phyloP scores from a whole-genome alignment of 1,140 invertebrate species.

The silkworm (Bombyx mori) region ASM3026992v2 NC_085112.1:161001-161500 shows the following conservation, averaged over 20 bases:
- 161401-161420: too few relatives aligned
- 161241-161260: constrained; percentile 2
- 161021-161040: constrained; percentile 33
- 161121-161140: too few relatives aligned
- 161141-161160: too few relatives aligned
- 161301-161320: background rate
- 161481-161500: too few relatives aligned
- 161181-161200: too few relatives aligned
- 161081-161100: constrained; percentile 20
- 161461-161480: too few relatives aligned
- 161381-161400: too few relatives aligned
- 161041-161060: constrained; percentile 27
- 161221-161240: too few relatives aligned
- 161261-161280: constrained; percentile 11
- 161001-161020: background rate
- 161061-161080: constrained; percentile 18
- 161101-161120: constrained; percentile 22
- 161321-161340: too few relatives aligned
- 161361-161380: background rate
- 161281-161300: constrained; percentile 4
- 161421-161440: too few relatives aligned
- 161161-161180: background rate
- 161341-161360: background rate
- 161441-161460: too few relatives aligned
- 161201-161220: too few relatives aligned